These are phyloP conservation scores for Poeciliopsis paucimaculata DNA, from an alignment of 2,797 vertebrate genomes.

Conservation along the genomic window DNA sequence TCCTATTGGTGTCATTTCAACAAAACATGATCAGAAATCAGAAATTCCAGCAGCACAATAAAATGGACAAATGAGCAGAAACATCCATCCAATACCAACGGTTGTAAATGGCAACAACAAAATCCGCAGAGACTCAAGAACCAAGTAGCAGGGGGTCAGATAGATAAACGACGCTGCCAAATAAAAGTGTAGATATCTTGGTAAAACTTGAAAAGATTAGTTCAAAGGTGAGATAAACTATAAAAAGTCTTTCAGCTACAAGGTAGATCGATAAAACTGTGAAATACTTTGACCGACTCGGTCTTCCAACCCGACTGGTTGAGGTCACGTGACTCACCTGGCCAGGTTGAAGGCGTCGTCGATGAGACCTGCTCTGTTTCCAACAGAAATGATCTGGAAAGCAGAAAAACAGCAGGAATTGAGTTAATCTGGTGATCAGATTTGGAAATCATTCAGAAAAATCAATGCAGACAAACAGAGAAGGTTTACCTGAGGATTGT, in stretches of 20 bases:
- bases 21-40: not conserved
- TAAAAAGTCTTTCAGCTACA: not conserved
- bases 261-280: not conserved
- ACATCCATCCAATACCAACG: not conserved
- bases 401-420: conserved; percentile 2
- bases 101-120: not conserved
- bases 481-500: conserved; percentile 84
- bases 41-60: not conserved
- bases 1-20: not conserved
- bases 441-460: not conserved
- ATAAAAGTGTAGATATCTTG: not conserved
- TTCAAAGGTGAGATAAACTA: not conserved
- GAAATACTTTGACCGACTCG: not conserved
- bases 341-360: conserved; percentile 97
- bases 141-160: not conserved
- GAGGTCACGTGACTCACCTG: conserved; percentile 81
- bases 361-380: conserved; percentile 95
- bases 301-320: not conserved
- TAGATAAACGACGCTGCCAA: not conserved
- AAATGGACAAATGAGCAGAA: not conserved
- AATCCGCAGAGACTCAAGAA: not conserved
- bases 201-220: not conserved
- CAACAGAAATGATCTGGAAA: conserved; percentile 91
- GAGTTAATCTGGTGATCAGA: not conserved
- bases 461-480: not conserved